Evolutionary conservation across 53 echinoderm and acorn worm species (phyloP), one percentile per base, ranked within the genome.

Genomic region (Paracentrotus lividus): DNA sequence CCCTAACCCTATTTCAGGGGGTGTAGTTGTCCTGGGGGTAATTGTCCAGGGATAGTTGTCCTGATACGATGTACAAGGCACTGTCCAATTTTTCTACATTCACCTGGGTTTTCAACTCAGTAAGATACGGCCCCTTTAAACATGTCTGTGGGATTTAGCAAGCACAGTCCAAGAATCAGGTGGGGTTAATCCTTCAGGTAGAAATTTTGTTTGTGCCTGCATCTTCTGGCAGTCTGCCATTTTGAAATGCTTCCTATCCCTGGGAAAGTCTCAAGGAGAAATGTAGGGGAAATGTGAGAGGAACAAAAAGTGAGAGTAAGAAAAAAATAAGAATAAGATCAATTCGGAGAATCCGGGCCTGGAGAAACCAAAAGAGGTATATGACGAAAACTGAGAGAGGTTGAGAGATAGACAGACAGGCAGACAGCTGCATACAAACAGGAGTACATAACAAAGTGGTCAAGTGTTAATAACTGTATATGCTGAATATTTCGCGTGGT

Each of bases 201-300:
- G 81, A 20, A n/a, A 9, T 81, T 47, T 47, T 49, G 49, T 81
- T 49, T 45, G 49, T 81, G 47, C 47, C 44, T 47, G 44, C 7
- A 21, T 15, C 10, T 45, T 47, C 47, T 81, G 81, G 81, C 81
- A 40, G 81, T 24, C 49, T 47, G 81, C 81, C 81, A 81, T 81
- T 47, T 15, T 81, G 49, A 81, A 26, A 81, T 47, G 81, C 81
- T 45, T n/a, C n/a, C 16, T 47, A 81, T 49, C 81, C 81, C 81
- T 81, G 81, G 81, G 81, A 81, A 76, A 81, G 44, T 33, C 81
- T 44, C 44, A 81, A 44, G 81, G 81, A 81, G 44, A 47, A 81
- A 44, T 47, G 81, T 5, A 33, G 12, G 40, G 47, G 12, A 81
- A 49, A 81, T 47, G 26, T 81, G 47, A 36, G 2, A 47, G 49